A percentile compares a stretch with the other conserved stretches of the same genome.
Evolutionary conservation across 2,888 invertebrate genomes (phyloP).

Genomic region (Heliconius aoede): DNA sequence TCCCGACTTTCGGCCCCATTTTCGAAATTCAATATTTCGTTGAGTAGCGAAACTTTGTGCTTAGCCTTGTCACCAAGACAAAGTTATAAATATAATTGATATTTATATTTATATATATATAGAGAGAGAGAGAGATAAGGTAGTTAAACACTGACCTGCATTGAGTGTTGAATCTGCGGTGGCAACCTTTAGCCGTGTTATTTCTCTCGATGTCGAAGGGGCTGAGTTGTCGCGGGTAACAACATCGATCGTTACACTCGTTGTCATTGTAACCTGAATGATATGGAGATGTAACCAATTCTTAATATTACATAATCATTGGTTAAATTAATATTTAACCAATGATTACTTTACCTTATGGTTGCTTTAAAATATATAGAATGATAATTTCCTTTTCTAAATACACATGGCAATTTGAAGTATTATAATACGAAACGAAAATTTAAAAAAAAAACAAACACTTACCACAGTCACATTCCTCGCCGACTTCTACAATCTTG

Average conservation of each 20-base stretch:
- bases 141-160: conserved; percentile 86
- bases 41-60: too few species aligned
- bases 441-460: neutral
- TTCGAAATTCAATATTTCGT: too few species aligned
- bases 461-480: conserved; percentile 97
- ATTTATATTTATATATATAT: neutral
- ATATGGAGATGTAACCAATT: neutral
- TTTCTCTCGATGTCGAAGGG: conserved; percentile 87
- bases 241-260: conserved; percentile 96
- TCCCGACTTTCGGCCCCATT: too few species aligned
- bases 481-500: conserved; percentile 98
- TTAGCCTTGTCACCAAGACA: too few species aligned
- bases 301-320: too few species aligned
- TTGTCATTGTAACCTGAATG: conserved; percentile 90
- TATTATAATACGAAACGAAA: neutral
- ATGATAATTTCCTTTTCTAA: neutral
- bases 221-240: conserved; percentile 93
- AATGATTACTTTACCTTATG: neutral
- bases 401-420: too few species aligned
- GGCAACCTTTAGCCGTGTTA: conserved; percentile 90
- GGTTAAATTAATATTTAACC: neutral
- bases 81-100: too few species aligned
- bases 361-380: neutral
- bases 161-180: conserved; percentile 88
- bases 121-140: too few species aligned